A percentile compares a stretch with the other conserved stretches of the same genome.
These are phyloP conservation scores for Hypsibius dujardini DNA, from an alignment of 1,140 invertebrate species.

Conservation along the genomic window DNA sequence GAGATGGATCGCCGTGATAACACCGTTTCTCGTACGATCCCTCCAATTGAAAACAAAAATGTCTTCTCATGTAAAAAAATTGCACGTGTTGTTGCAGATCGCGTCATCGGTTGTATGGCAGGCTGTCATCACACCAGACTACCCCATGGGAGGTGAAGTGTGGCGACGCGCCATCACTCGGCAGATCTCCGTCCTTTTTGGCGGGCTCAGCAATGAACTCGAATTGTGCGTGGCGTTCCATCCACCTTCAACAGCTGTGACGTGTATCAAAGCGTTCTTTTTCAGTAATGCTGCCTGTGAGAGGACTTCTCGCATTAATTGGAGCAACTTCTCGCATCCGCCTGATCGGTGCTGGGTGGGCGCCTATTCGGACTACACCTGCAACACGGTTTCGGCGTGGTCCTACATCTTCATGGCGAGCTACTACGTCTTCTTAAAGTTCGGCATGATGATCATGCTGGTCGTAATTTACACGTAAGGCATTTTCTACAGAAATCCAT, in stretches of 20 bases:
- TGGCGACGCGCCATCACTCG: background rate
- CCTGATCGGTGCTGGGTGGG: slow-evolving; percentile 8
- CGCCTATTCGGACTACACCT: background rate
- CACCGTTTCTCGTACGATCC: background rate
- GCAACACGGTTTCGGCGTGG: background rate
- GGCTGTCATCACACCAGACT: slow-evolving; percentile 8
- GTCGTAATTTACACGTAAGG: slow-evolving; percentile 4
- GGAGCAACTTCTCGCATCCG: slow-evolving; percentile 4
- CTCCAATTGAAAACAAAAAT: too few relatives aligned
- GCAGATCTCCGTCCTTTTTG: background rate
- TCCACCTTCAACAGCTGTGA: too few relatives aligned
- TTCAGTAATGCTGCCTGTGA: background rate
- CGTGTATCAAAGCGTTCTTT: too few relatives aligned
- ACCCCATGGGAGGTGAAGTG: background rate
- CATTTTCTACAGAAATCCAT: background rate
- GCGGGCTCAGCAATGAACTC: background rate
- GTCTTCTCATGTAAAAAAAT: background rate
- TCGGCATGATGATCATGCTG: slow-evolving; percentile 15
- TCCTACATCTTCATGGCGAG: background rate
- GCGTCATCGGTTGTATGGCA: background rate
- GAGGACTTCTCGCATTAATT: background rate
- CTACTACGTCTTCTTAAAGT: background rate
- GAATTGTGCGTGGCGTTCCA: background rate
- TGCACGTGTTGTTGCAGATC: background rate
- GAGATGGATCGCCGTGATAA: background rate